phyloP scores from a whole-genome alignment of 2,113 vertebrate species.

The Dendropsophus ebraccatus region DNA sequence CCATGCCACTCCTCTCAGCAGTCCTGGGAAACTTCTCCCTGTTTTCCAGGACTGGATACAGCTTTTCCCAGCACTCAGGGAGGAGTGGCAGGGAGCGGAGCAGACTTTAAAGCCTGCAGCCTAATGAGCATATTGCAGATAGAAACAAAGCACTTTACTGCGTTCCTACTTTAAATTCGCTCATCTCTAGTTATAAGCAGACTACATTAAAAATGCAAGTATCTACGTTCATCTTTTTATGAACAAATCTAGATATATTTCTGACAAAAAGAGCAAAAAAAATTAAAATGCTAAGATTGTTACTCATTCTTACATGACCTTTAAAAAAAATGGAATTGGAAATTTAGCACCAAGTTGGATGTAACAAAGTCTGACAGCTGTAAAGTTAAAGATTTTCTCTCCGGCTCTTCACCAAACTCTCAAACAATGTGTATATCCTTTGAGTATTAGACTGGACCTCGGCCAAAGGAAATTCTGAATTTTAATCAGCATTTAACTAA shows the following conservation, averaged over 20 bases:
- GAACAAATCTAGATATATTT: neutral
- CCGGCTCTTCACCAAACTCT: slow-evolving; percentile 61
- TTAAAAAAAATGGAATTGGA: slow-evolving; percentile 65
- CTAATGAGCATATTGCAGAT: too few species aligned
- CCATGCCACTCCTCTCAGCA: too few species aligned
- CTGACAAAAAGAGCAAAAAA: slow-evolving; percentile 41
- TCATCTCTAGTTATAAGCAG: neutral
- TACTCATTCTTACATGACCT: slow-evolving; percentile 61
- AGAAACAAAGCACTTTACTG: too few species aligned
- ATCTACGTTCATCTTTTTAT: neutral
- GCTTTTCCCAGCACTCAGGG: too few species aligned
- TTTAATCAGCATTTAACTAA: slow-evolving; percentile 67
- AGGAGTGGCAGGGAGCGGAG: too few species aligned
- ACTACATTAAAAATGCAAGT: neutral
- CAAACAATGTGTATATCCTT: slow-evolving; percentile 64
- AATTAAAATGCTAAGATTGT: slow-evolving; percentile 67
- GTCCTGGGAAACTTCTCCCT: too few species aligned
- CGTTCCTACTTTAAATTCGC: too few species aligned
- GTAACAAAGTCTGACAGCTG: slow-evolving; percentile 63
- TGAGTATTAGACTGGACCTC: slow-evolving; percentile 62
- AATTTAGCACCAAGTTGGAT: slow-evolving; percentile 54
- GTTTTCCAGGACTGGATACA: too few species aligned
- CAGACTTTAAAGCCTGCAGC: too few species aligned
- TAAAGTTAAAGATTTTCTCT: slow-evolving; percentile 62
- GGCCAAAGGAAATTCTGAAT: slow-evolving; percentile 66